Base-by-base conservation (phyloP, 2,113 vertebrate genomes). In the Terrapene triunguis region DNA sequence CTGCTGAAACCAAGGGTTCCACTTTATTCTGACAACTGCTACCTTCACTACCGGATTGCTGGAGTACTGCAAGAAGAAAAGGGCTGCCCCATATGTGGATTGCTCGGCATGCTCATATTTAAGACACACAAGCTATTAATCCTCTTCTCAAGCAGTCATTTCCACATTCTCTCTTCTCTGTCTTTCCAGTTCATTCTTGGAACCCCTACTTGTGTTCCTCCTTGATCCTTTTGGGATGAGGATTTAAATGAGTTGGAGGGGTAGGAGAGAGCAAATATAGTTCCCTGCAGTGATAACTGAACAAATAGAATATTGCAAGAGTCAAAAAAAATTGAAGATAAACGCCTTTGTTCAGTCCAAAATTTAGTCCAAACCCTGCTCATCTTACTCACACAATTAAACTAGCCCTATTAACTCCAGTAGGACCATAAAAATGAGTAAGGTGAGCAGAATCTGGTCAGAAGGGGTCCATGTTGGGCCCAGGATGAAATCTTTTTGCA, bases 401-500 rank as follows among this genome's bases (percentile, higher is more conserved):
- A 65, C 5, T 42, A 42, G 5, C 22, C 27, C n/a, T 95, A 78
- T 55, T 22, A 81, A 47, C 55, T 12, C 14, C 14, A 38, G 50
- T 3, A 10, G 50, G 47, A 65, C 9, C 8, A 21, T 22, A 59
- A 59, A 59, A 21, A 69, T 69, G 16, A 82, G 17, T 12, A 85
- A 32, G 0, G 3, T 59, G 0, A 80, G 59, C 57, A 69, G 5
- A 83, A 22, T 32, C 5, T 16, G 22, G 0, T 1, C 44, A 32
- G n/a, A 82, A 51, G 0, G 48, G 0, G 13, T 62, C 59, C 13
- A 35, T 32, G 4, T 24, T 42, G 21, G 69, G n/a, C 21, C 69
- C 69, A 74, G 17, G 69, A 22, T 35, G 59, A 62, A 62, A 62
- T 29, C 13, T 16, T 59, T 59, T 38, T 79, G 2, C 25, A 88